These are phyloP conservation scores for Ochropacha duplaris DNA, from an alignment of 2,888 invertebrate genomes.

Conservation along the genomic window DNA sequence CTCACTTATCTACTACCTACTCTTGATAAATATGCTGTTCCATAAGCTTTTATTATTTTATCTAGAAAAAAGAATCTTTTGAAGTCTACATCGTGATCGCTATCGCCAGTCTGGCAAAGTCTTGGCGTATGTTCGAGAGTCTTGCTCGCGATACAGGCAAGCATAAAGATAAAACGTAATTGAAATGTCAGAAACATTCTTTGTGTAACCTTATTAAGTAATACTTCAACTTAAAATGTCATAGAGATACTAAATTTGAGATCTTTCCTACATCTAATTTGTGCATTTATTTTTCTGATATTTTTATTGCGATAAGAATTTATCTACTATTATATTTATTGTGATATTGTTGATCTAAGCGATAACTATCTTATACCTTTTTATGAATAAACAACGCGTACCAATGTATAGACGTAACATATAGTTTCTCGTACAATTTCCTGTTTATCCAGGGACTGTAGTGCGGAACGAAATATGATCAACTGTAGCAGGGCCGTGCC, in stretches of 20 bases:
- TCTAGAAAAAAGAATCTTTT: constrained; percentile 27
- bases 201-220: constrained; percentile 29
- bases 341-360: neutral
- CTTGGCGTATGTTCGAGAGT: constrained; percentile 19
- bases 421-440: constrained; percentile 41
- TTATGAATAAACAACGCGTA: neutral
- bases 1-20: neutral
- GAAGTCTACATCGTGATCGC: constrained; percentile 22
- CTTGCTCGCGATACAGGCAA: constrained; percentile 40
- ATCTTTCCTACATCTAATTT: neutral
- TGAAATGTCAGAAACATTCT: constrained; percentile 67
- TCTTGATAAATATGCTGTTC: neutral
- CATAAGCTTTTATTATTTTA: neutral
- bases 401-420: constrained; percentile 15
- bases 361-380: neutral
- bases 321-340: too few relatives aligned
- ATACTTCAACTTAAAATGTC: too few relatives aligned
- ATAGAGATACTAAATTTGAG: constrained; percentile 2
- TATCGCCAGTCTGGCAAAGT: constrained; percentile 21
- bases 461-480: constrained; percentile 58
- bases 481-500: constrained; percentile 35
- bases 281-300: too few relatives aligned
- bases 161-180: constrained; percentile 65
- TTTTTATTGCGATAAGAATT: too few relatives aligned
- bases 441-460: constrained; percentile 47